These are phyloP conservation scores for Etia nguti DNA, from an alignment of 2,113 vertebrate genomes.

Conservation along the genomic window DNA sequence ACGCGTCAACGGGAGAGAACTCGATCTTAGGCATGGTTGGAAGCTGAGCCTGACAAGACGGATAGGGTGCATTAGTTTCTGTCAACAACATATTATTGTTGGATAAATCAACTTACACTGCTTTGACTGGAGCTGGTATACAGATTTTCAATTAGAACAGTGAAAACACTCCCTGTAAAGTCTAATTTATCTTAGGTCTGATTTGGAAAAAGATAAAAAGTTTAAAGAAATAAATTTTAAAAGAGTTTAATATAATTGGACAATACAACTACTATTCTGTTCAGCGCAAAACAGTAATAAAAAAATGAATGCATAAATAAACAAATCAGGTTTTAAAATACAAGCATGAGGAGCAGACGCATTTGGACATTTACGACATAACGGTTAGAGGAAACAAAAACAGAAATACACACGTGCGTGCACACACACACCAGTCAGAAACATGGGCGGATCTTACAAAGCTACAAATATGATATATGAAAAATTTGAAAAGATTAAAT, in stretches of 20 bases:
- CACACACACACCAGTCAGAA: not conserved
- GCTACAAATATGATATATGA: not conserved
- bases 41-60: slow-evolving; percentile 68
- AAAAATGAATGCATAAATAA: not conserved
- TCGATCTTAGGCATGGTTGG: slow-evolving; percentile 81
- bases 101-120: not conserved
- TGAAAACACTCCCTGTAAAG: not conserved
- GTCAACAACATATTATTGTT: not conserved
- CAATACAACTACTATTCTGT: not conserved
- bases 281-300: not conserved
- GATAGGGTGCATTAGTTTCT: not conserved
- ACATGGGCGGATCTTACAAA: not conserved
- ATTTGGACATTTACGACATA: no score
- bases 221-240: not conserved
- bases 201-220: not conserved
- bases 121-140: not conserved
- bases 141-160: not conserved
- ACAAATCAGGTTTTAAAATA: not conserved
- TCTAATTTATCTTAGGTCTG: not conserved
- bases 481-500: not conserved
- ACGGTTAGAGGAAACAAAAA: no score
- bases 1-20: slow-evolving; percentile 76
- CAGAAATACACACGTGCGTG: no score
- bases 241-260: not conserved
- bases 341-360: not conserved